phyloP scores from a whole-genome alignment of 1,140 invertebrate genomes.

The Mylabris phalerata region DNA sequence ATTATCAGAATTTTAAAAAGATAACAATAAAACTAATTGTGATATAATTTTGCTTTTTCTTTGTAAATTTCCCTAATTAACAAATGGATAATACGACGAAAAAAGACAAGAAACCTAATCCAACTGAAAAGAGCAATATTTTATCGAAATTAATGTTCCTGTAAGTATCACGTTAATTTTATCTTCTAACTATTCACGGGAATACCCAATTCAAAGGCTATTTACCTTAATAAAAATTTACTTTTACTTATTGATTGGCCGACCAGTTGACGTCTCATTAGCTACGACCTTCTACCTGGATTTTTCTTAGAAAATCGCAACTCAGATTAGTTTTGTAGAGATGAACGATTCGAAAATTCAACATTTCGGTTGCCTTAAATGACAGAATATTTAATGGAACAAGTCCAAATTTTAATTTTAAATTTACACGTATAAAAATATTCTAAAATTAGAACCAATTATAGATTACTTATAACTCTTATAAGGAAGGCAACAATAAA shows the following conservation, averaged over 20 bases:
- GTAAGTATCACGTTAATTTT: not conserved
- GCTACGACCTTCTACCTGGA: not conserved
- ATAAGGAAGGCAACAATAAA: too few relatives aligned
- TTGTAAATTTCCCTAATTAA: not conserved
- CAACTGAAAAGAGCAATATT: not conserved
- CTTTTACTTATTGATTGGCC: not conserved
- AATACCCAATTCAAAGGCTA: not conserved
- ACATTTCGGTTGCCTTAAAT: too few relatives aligned
- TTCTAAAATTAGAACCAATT: too few relatives aligned
- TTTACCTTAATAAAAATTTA: not conserved
- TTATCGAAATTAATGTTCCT: conserved; percentile 6
- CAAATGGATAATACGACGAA: conserved; percentile 5
- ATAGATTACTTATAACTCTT: too few relatives aligned
- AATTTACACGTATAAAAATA: too few relatives aligned
- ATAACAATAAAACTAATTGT: too few relatives aligned
- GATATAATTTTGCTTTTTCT: not conserved
- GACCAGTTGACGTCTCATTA: not conserved
- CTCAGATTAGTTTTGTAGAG: too few relatives aligned
- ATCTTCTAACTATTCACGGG: too few relatives aligned
- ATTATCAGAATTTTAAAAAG: too few relatives aligned
- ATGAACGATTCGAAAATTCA: too few relatives aligned
- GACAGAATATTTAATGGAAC: too few relatives aligned
- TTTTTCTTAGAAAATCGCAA: conserved; percentile 4
- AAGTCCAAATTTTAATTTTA: too few relatives aligned
- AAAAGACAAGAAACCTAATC: conserved; percentile 6